Base-by-base conservation (phyloP, 2,888 invertebrate species). In the Orthosia cruda region DNA sequence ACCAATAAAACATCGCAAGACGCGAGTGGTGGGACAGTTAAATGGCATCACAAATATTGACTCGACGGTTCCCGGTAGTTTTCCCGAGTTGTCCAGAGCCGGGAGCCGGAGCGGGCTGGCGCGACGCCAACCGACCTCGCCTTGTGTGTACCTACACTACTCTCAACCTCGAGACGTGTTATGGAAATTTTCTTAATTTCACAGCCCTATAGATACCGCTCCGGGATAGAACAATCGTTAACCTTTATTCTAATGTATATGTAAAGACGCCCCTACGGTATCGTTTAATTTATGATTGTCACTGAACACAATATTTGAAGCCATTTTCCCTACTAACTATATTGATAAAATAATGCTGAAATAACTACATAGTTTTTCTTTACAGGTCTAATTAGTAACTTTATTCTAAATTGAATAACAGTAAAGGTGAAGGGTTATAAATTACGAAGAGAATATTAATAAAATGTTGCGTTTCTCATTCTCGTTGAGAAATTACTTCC, bases 31-130 rank as follows among this genome's bases (percentile, higher is more conserved):
- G 87, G 91, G 92, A 93, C 93, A 92, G 91, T 91, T 93, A 94
- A 94, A 94, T 93, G 92, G 93, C 93, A 92, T 93, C 93, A 92
- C 94, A 95, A 95, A 95, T 95, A 95, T 95, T 95, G 95, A 95
- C 93, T 94, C 90, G 91, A 93, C 90, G 92, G 91, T 91, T 90
- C 87, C 84, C 85, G 81, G 86, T 90, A 91, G 90, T 91, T 92
- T 88, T 90, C 88, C 80, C 81, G 84, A 87, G 85, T 81, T 84
- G 83, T 80, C 78, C 85, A 70, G 52, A 80, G 59, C 40, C 32
- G 58, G 16, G 9, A 20, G 68, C 78, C 84, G 84, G 75, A 77
- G 81, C 82, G 74, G 80, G 67, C 89, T 92, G 93, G 93, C 92
- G 71, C 68, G 49, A 18, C 71, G 91, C 92, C 93, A 93, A 86